Evolutionary conservation across 2,797 vertebrate species (phyloP).

Genomic region (Lepilemur septentrionalis): DNA sequence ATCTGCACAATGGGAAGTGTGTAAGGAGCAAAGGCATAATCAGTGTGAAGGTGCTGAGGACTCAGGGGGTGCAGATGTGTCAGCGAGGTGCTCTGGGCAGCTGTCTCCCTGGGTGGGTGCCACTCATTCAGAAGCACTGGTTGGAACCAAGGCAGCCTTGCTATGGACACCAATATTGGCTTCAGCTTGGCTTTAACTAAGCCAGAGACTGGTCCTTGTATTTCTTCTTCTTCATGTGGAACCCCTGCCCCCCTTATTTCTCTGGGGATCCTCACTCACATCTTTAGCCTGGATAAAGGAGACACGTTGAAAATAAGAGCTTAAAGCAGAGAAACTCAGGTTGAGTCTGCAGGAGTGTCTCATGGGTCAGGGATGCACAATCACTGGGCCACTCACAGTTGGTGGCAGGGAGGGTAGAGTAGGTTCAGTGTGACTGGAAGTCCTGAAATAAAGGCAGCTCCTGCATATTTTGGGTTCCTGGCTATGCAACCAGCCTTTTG

Average conservation of each 20-base stretch:
- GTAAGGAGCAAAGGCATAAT: not conserved
- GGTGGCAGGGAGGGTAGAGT: not conserved
- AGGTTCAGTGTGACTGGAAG: not conserved
- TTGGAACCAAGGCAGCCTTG: not conserved
- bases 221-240: not conserved
- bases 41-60: not conserved
- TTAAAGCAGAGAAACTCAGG: not conserved
- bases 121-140: not conserved
- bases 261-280: not conserved
- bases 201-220: not conserved
- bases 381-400: not conserved
- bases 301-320: not conserved
- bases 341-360: not conserved
- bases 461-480: not conserved
- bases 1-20: not conserved
- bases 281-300: not conserved
- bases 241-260: not conserved
- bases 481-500: not conserved
- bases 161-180: not conserved
- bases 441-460: not conserved
- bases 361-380: not conserved
- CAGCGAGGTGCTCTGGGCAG: accelerated
- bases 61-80: not conserved
- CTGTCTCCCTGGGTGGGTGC: not conserved
- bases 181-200: not conserved